Evolutionary conservation across 2,888 invertebrate species (phyloP), one percentile per base, ranked within the genome.

Genomic region (Beris morrisii): DNA sequence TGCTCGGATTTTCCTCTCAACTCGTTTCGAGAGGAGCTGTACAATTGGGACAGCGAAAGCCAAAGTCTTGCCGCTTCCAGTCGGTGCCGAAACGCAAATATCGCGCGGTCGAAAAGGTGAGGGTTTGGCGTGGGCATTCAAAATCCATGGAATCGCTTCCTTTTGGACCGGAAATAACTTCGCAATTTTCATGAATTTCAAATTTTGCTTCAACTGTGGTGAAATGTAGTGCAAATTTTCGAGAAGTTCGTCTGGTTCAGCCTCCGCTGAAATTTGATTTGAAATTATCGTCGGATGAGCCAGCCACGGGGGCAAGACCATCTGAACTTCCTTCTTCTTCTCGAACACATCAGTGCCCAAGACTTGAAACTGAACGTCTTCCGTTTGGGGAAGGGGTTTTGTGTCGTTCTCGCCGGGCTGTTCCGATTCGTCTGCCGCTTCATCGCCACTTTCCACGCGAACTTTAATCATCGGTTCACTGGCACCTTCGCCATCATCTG

Each of bases 11-110:
- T 86, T 85, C 61, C 85, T 85, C 4, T 88, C 86, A 32, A 88
- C 81, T 67, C 88, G 82, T 61, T 82, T 78, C 74, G 85, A 84
- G 69, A 93, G 76, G 64, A 79, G 85, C 82, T 95, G 92, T 45
- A 97, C 82, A 55, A 97, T 88, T 6, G 98, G 98, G 69, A 98
- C 81, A 56, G 93, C 94, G 85, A 93, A 98, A 4, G 96, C 90
- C 67, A 98, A 81, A 1, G 98, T 98, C 83, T 98, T 98, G 22
- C 98, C 98, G 83, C 96, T 97, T 15, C 97, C 97, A 2, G 98
- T 98, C 1, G 98, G 97, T 15, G 97, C 96, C 50, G 95, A 96
- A 32, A 99, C 93, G 82, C 98, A 98, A 61, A 97, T 84, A 79
- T 99, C 98, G 72, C 90, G 86, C 0, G 94, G 91, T 81, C 92